Evolutionary conservation across 2,888 invertebrate genomes (phyloP), one percentile per base, ranked within the genome.

Genomic region (Mamestra brassicae): DNA sequence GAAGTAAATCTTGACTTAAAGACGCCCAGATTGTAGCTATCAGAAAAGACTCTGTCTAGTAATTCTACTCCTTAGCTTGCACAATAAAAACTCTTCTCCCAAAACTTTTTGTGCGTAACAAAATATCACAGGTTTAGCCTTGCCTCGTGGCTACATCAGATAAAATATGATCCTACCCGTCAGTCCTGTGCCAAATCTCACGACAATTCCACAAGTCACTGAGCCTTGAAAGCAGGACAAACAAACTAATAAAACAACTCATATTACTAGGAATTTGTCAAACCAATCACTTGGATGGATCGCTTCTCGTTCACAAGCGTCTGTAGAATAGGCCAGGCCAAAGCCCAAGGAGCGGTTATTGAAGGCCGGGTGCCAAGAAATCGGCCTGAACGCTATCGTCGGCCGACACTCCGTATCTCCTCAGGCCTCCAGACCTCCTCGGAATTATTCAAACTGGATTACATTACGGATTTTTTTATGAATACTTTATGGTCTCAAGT

Each of bases 331-430:
- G 84, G 79, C 61, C 80, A 60, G 78, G 76, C 71, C 34, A 1
- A 66, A 76, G 81, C 76, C 74, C 82, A 79, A 69, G 61, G 47
- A 73, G 74, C 83, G 79, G 89, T 91, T 92, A 92, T 92, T 89
- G 91, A 84, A 83, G 92, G 91, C 89, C 82, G 77, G 74, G 89
- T 95, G 95, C 94, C 94, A 95, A 95, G 93, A 94, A 90, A 90
- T 87, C 90, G 88, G 91, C 92, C 93, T 92, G 91, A 92, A 89
- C 88, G 91, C 90, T 93, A 93, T 93, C 92, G 91, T 82, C 83
- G 84, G 87, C 83, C 88, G 81, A 87, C 90, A 86, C 87, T 86
- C 85, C 86, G 85, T 86, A 87, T 90, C 88, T 88, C 89, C 90
- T 90, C 74, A 88, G 88, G 79, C 79, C 50, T 77, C n/a, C 6